Percentiles rank a stretch among this genome's conserved stretches.
These are phyloP conservation scores for Ctenodactylus gundi DNA, from an alignment of 2,113 vertebrate genomes.

Conservation along the genomic window DNA sequence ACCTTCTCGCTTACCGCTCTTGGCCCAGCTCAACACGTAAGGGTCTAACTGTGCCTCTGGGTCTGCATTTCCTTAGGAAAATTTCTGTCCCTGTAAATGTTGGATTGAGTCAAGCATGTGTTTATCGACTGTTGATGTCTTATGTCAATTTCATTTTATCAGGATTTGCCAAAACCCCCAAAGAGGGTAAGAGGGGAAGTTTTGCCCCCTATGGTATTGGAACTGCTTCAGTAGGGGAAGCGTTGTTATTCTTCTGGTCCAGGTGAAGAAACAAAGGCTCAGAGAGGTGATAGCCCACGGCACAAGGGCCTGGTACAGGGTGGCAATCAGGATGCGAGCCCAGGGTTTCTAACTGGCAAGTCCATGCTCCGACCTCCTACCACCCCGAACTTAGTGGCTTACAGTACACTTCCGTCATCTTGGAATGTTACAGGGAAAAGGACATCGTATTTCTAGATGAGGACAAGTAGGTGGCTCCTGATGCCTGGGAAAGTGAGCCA, in stretches of 20 bases:
- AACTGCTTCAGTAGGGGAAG: neutral
- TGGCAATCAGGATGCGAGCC: neutral
- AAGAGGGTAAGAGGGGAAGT: neutral
- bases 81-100: neutral
- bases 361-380: neutral
- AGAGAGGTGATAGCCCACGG: neutral
- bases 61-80: neutral
- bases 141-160: neutral
- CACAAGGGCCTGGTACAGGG: neutral
- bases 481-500: no score
- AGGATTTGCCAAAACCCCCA: neutral
- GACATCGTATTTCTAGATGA: neutral
- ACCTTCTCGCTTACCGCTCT: no score
- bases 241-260: neutral
- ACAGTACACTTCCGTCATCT: neutral
- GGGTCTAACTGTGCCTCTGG: neutral
- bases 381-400: neutral
- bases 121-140: neutral
- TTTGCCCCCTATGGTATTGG: no score
- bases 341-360: neutral
- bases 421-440: neutral
- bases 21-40: neutral
- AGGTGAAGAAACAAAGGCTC: neutral
- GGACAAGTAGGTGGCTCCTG: neutral
- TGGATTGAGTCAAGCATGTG: neutral